Base-by-base conservation (phyloP, 2,797 vertebrate species). In the Merluccius polli region DNA sequence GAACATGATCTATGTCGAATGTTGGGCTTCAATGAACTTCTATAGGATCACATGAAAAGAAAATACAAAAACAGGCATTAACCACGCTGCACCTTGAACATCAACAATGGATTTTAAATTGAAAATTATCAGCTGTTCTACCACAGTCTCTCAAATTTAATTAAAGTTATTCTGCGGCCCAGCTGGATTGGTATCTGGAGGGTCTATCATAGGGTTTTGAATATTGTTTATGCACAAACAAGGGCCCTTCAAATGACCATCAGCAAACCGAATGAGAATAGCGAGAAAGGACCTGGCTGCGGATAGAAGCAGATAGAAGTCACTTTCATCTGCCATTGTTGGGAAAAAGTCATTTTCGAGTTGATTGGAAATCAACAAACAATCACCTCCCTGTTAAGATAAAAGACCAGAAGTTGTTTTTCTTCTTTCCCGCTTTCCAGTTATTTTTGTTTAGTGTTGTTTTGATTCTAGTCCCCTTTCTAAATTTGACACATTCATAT, bases 351-450 rank as follows among this genome's bases (percentile, higher is more conserved):
- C 75, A 74, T 71, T 74, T 79, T 68, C 36, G 70, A 24, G 73
- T 81, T 81, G 29, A 81, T 74, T 75, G 75, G 74, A 70, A 82
- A 75, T 70, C 73, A 76, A 79, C 75, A 74, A 75, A 71, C 73
- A 78, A 73, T 77, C 35, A 35, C 59, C 21, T 75, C 71, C 16
- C 48, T 73, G 73, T 76, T 76, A 72, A 71, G 52, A 81, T 75
- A 41, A 78, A 78, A 78, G 48, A 67, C 73, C 44, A 65, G 15
- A 65, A 71, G 38, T 68, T 73, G 16, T 73, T 24, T 11, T 70
- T 44, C 12, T 48, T 59, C 24, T 48, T 38, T 31, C 70, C 24
- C 71, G 21, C 75, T 75, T 15, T 11, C 69, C 27, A 8, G 52
- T 59, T 59, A 59, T 59, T 59, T 59, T 24, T 9, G 52, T 38